Percentiles rank a stretch among this genome's conserved stretches.
phyloP scores from a whole-genome alignment of 2,888 invertebrate species.

The Encarsia formosa region DNA sequence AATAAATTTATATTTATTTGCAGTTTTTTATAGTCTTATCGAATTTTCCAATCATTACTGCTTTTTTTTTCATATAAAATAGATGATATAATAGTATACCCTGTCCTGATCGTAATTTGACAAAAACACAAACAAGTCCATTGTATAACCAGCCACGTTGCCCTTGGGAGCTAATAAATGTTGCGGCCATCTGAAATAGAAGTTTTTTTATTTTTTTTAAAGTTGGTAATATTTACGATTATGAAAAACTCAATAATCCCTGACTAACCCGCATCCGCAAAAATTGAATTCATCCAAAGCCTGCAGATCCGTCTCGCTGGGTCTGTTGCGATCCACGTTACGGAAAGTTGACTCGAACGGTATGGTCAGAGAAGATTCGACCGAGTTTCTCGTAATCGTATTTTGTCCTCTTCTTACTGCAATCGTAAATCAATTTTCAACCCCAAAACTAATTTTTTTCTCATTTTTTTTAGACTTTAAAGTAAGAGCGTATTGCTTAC shows the following conservation, averaged over 20 bases:
- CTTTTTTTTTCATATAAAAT: not conserved
- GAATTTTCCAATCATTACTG: no score
- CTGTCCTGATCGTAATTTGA: conserved; percentile 68
- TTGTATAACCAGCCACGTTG: conserved; percentile 60
- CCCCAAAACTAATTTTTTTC: not conserved
- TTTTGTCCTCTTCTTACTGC: conserved; percentile 66
- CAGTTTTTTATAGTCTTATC: no score
- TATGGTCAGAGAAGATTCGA: conserved; percentile 75
- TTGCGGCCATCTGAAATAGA: conserved; percentile 85
- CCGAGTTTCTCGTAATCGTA: conserved; percentile 62
- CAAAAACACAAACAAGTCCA: conserved; percentile 74
- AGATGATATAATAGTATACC: conserved; percentile 50
- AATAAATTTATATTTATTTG: no score
- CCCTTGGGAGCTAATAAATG: conserved; percentile 77
- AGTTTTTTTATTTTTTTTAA: no score
- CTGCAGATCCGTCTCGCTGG: conserved; percentile 50
- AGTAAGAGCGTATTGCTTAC: no score
- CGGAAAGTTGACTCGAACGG: conserved; percentile 74
- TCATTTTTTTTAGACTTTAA: not conserved
- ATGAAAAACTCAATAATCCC: no score
- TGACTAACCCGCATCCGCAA: conserved; percentile 88
- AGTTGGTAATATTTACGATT: no score
- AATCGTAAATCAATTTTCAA: not conserved
- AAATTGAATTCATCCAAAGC: conserved; percentile 62
- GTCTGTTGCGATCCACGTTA: conserved; percentile 72